These are phyloP conservation scores for Hydrophis major DNA, from an alignment of 2,797 vertebrate species.

Conservation along the genomic window DNA sequence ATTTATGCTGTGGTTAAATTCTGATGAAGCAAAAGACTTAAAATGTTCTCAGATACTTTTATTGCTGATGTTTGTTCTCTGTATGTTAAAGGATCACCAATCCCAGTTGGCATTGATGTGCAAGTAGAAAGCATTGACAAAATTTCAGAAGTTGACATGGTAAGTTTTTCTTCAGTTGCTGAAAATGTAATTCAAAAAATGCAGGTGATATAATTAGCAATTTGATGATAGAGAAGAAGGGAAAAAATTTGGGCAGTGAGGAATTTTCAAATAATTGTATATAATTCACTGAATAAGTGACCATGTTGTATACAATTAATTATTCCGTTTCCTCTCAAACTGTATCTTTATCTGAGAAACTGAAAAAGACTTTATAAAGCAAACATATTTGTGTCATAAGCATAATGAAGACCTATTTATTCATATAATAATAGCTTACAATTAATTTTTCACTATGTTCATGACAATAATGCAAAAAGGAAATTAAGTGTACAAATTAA, in stretches of 20 bases:
- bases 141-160: slow-evolving; percentile 95
- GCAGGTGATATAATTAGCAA: slow-evolving; percentile 18
- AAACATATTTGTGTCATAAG: not conserved
- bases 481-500: not conserved
- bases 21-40: not conserved
- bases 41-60: not conserved
- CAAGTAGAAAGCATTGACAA: slow-evolving; percentile 92
- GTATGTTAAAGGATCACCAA: slow-evolving; percentile 78
- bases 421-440: not conserved
- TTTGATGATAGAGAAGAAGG: not conserved
- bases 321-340: not conserved
- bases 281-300: not conserved
- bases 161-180: slow-evolving; percentile 59
- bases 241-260: not conserved
- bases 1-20: not conserved
- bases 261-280: not conserved
- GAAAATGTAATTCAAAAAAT: not conserved
- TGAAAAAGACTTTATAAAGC: not conserved
- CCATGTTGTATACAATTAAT: not conserved
- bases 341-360: not conserved
- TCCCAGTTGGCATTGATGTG: slow-evolving; percentile 88
- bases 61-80: slow-evolving; percentile 17
- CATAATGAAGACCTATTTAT: not conserved
- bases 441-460: not conserved
- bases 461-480: not conserved